Base-by-base conservation (phyloP, 2,888 invertebrate species). In the Pseudanteris insignis region DNA sequence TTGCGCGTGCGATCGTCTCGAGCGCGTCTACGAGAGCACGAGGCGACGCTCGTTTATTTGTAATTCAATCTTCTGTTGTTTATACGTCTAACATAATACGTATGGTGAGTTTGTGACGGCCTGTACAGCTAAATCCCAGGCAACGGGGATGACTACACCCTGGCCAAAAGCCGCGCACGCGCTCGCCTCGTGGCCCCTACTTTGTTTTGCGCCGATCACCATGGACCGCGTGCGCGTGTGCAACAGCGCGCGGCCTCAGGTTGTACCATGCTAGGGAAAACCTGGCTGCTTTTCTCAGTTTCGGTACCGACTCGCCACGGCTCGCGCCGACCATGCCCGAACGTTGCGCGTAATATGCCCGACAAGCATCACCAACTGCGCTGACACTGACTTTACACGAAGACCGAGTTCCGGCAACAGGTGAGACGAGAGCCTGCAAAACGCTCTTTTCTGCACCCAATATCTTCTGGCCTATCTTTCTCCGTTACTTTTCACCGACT, bases 161-260 rank as follows among this genome's bases (percentile, higher is more conserved):
- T 76, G 76, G 76, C 73, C 77, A 66, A 68, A 71, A 72, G 69
- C 68, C 67, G 68, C 73, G 74, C 73, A 73, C 68, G 66, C 74
- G 72, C 69, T 67, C 10, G 26, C 10, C 9, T 7, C 5, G 5
- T 32, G 25, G 33, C 37, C 55, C 55, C 62, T 55, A 43, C 54
- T 37, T 46, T 37, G 41, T 51, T 51, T 51, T 51, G 55, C 58
- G 43, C 61, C 50, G 40, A 46, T 44, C 48, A 29, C 33, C 36
- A 41, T 40, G 50, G 21, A 33, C 30, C 38, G 48, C 15, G 61
- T 37, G 53, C 51, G 48, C 61, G 50, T 44, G 44, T 50, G 41
- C 26, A 30, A 43, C 30, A 48, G 53, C 41, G 51, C 50, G 24
- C 48, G 41, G 36, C 36, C 36, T 33, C 48, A 61, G 62, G 51